These are phyloP conservation scores for Callithrix jacchus DNA, from an alignment of 2,113 vertebrate genomes.

Conservation along the genomic window DNA sequence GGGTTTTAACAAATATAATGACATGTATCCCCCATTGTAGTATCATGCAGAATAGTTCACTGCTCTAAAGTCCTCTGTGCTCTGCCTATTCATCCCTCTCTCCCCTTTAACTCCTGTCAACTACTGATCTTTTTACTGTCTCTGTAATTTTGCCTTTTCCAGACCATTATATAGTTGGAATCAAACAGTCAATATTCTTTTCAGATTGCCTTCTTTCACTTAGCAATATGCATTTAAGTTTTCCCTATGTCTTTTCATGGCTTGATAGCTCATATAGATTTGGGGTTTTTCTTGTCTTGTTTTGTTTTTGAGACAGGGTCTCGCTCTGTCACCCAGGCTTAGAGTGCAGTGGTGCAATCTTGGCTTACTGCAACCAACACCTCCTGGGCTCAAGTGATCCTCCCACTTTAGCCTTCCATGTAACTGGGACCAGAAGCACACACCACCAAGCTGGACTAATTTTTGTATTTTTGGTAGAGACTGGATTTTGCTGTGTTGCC, in stretches of 20 bases:
- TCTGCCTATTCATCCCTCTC: background rate
- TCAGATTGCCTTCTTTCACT: background rate
- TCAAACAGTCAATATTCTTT: background rate
- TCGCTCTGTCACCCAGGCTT: background rate
- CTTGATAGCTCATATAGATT: background rate
- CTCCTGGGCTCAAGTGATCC: too few species aligned
- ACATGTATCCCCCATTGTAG: background rate
- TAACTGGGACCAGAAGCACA: too few species aligned
- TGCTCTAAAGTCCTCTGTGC: background rate
- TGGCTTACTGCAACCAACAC: too few species aligned
- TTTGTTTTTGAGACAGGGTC: background rate
- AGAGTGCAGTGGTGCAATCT: background rate
- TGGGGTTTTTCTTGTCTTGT: background rate
- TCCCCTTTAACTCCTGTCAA: background rate
- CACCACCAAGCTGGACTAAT: too few species aligned
- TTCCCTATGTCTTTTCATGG: slow-evolving; percentile 1
- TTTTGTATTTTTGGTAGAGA: too few species aligned
- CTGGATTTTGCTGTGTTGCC: too few species aligned
- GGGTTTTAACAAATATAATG: background rate
- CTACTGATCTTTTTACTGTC: background rate
- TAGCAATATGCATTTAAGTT: background rate
- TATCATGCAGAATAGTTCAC: background rate
- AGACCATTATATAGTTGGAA: background rate
- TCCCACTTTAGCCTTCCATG: too few species aligned
- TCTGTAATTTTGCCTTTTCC: background rate